These are phyloP conservation scores for Epinephelus moara DNA, from an alignment of 2,113 vertebrate species.

Conservation along the genomic window DNA sequence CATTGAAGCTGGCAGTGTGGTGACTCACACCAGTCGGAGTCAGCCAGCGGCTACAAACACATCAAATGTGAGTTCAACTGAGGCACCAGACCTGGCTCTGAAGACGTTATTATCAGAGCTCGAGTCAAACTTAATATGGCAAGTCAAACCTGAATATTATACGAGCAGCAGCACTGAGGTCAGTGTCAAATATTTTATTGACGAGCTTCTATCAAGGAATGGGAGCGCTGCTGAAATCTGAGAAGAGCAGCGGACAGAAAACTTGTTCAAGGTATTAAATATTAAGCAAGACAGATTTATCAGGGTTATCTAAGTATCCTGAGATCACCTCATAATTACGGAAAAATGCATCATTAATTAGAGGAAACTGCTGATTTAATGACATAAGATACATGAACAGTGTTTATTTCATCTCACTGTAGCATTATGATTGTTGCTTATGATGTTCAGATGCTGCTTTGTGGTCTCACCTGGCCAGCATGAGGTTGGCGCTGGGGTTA, in stretches of 20 bases:
- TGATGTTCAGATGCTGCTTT: slow-evolving; percentile 88
- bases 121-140: neutral
- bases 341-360: neutral
- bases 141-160: neutral
- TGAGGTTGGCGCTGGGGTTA: slow-evolving; percentile 98
- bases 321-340: neutral
- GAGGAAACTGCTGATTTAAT: neutral
- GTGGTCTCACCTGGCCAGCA: slow-evolving; percentile 97
- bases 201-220: slow-evolving; percentile 2
- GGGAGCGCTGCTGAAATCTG: neutral
- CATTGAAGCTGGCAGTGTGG: neutral
- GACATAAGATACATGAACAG: neutral
- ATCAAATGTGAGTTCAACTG: neutral
- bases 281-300: neutral
- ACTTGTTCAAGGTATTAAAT: neutral
- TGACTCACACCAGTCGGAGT: neutral
- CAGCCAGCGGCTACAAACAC: neutral
- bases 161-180: neutral
- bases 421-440: neutral
- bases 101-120: neutral
- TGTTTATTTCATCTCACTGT: neutral
- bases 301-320: neutral
- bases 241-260: neutral
- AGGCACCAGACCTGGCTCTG: neutral
- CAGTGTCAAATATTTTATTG: slow-evolving; percentile 7